Conservation (phyloP, 2,797 vertebrate genomes). For the Distichodus sexfasciatus region DNA sequence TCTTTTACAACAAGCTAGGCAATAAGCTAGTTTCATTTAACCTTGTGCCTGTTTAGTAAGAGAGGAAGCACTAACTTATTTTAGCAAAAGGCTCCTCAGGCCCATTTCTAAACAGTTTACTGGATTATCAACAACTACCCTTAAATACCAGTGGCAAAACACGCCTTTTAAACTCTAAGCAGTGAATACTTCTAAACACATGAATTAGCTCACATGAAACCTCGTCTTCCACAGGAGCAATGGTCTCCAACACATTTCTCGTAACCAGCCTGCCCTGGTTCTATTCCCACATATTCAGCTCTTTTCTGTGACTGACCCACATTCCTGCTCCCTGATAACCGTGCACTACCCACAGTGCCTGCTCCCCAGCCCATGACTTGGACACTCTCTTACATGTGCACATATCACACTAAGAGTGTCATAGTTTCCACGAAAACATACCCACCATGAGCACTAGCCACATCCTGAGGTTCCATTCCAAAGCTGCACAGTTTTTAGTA, state of each 20-base stretch:
- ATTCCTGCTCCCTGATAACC: constrained; percentile 45
- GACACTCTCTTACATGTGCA: constrained; percentile 47
- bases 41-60: too few species aligned
- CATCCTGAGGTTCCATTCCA: constrained; percentile 48
- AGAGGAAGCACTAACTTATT: too few species aligned
- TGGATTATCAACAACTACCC: too few species aligned
- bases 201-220: not conserved
- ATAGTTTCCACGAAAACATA: constrained; percentile 56
- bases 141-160: not conserved
- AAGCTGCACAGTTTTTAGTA: constrained; percentile 45
- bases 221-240: not conserved
- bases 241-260: constrained; percentile 10
- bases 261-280: not conserved
- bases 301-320: constrained; percentile 37
- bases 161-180: not conserved
- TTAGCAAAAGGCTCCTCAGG: too few species aligned
- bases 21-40: too few species aligned
- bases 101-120: too few species aligned
- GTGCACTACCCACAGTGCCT: constrained; percentile 39
- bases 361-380: constrained; percentile 37
- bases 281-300: constrained; percentile 21
- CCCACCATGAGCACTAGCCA: constrained; percentile 49
- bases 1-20: too few species aligned
- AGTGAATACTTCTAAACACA: not conserved
- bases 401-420: constrained; percentile 51